phyloP scores from a whole-genome alignment of 2,888 invertebrate genomes.

The Ptychoptera albimana region DNA sequence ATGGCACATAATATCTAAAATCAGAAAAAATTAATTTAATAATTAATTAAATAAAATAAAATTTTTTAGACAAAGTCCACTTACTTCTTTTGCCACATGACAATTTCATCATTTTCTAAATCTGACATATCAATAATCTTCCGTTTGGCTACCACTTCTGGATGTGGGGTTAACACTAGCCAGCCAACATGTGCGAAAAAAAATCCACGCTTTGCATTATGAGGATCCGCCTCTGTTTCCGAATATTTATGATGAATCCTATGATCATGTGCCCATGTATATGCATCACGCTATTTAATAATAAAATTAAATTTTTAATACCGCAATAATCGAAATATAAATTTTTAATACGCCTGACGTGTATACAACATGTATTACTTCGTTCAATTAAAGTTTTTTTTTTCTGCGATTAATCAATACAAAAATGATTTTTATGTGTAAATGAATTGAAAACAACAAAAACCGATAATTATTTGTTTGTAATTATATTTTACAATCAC shows the following conservation, averaged over 20 bases:
- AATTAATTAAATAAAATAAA: conserved; percentile 5
- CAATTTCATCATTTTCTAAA: conserved; percentile 53
- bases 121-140: conserved; percentile 52
- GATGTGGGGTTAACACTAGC: conserved; percentile 74
- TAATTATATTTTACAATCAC: too few relatives aligned
- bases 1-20: conserved; percentile 47
- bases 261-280: conserved; percentile 77
- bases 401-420: too few relatives aligned
- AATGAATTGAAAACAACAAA: too few relatives aligned
- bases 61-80: not conserved
- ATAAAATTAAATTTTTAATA: not conserved
- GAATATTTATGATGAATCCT: conserved; percentile 80
- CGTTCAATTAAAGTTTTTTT: too few relatives aligned
- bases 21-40: conserved; percentile 13
- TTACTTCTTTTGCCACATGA: conserved; percentile 49
- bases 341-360: too few relatives aligned
- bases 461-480: too few relatives aligned
- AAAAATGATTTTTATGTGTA: too few relatives aligned
- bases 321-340: not conserved
- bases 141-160: conserved; percentile 53
- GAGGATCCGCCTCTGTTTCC: conserved; percentile 64
- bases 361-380: too few relatives aligned
- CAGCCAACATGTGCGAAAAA: conserved; percentile 89
- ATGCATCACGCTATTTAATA: conserved; percentile 50
- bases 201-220: conserved; percentile 67